Base-by-base conservation (phyloP, 2,113 vertebrate species). In the Eulemur macaco region DNA sequence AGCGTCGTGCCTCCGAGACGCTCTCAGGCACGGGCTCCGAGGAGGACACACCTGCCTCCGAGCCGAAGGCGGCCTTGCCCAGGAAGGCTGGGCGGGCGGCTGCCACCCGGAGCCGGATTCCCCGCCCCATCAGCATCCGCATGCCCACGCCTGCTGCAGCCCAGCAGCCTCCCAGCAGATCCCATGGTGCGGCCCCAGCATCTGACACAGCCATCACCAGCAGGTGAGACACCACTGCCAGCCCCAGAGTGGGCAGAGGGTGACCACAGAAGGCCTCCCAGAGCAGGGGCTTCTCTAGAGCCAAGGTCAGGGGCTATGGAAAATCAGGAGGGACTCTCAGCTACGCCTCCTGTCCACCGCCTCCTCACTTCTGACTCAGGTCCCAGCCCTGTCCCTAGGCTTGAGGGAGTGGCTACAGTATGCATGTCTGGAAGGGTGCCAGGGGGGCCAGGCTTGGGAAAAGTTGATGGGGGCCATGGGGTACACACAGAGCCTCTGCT, bases 1-100 rank as follows among this genome's bases (percentile, higher is more conserved):
- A 98, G 71, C 98, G 97, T 1, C 98, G 98, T 1, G 98, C 98
- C 11, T 99, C 99, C 0, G 99, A 99, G 97, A 99, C 99, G 0
- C 97, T 99, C 64, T 99, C 99, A 0, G 99, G 99, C 76, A 98
- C 99, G 0, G 99, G 99, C n/a, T 99, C 99, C 0, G 99, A 99
- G 98, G 99, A 99, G 97, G 99, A 99, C 97, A 99, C 98, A 0
- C 99, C 99, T 0, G 98, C 99, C 97, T 99, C 99, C 0, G 99
- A 99, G 1, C 99, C 99, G 63, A 98, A 98, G 0, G 96, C 97
- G 52, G 39, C 80, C 81, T 66, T 69, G 68, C 98, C 99, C 34
- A 98, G 95, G 94, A 99, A 97, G 93, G 98, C 98, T 8, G 99
- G 98, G 63, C 97, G 98, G 63, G 91, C 92, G 25, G 69, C 94